Conservation (phyloP, 1,140 invertebrate genomes). For the Drosophila sechellia region DNA sequence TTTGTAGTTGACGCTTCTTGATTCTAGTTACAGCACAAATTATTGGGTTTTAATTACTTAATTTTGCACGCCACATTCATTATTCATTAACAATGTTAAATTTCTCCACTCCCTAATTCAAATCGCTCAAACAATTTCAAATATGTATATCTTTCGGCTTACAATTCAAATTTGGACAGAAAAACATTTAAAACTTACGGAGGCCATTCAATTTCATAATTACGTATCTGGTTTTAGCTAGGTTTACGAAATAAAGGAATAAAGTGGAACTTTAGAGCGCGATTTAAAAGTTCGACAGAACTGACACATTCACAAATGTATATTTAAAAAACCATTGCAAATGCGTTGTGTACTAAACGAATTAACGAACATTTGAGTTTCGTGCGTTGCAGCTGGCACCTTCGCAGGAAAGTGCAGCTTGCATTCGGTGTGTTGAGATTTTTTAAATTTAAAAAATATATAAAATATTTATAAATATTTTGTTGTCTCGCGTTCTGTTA, state of each 20-base stretch:
- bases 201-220: constrained; percentile 74
- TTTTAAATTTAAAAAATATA: constrained; percentile 66
- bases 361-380: constrained; percentile 44
- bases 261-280: constrained; percentile 27
- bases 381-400: constrained; percentile 26
- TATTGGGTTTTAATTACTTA: constrained; percentile 51
- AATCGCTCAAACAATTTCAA: constrained; percentile 65
- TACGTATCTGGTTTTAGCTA: constrained; percentile 78
- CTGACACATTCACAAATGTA: constrained; percentile 36
- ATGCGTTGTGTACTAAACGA: constrained; percentile 5
- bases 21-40: constrained; percentile 57
- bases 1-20: constrained; percentile 16
- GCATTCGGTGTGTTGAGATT: constrained; percentile 63
- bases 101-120: constrained; percentile 45
- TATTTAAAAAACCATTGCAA: constrained; percentile 38
- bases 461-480: constrained; percentile 79
- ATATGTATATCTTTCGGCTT: constrained; percentile 31
- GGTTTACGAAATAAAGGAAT: constrained; percentile 18
- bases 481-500: constrained; percentile 52
- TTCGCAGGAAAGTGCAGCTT: constrained; percentile 22
- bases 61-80: constrained; percentile 72
- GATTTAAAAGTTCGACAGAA: constrained; percentile 37
- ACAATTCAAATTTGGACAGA: constrained; percentile 43
- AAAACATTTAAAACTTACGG: constrained; percentile 57
- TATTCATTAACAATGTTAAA: constrained; percentile 67